phyloP scores from a whole-genome alignment of 2,888 invertebrate genomes.

The Miltochrista miniata region DNA sequence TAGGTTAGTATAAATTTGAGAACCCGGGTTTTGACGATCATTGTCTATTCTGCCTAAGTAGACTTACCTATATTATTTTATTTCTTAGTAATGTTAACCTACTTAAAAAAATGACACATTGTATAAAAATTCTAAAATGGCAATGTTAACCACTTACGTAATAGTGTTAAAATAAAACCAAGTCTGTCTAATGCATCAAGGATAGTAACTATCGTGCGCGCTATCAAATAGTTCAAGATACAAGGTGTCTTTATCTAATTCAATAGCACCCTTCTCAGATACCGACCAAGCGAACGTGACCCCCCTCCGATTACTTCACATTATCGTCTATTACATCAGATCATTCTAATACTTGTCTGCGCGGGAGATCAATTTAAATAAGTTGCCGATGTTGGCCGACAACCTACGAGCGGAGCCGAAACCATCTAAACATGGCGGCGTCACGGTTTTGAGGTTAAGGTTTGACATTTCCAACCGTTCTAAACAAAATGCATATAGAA shows the following conservation, averaged over 20 bases:
- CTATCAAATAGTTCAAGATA: constrained; percentile 62
- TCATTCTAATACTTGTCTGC: constrained; percentile 18
- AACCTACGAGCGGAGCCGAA: constrained; percentile 61
- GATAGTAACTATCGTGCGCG: constrained; percentile 44
- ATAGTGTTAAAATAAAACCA: constrained; percentile 27
- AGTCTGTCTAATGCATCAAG: constrained; percentile 42
- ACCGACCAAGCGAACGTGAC: constrained; percentile 48
- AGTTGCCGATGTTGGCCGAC: constrained; percentile 51
- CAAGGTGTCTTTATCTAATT: constrained; percentile 69
- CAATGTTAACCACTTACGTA: constrained; percentile 11
- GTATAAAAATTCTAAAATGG: no score
- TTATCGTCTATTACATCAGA: constrained; percentile 23
- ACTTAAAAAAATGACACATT: no score
- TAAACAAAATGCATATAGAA: constrained; percentile 48
- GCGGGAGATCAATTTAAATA: constrained; percentile 48
- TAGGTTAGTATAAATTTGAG: no score
- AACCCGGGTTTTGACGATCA: no score
- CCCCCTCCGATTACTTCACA: constrained; percentile 32
- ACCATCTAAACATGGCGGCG: constrained; percentile 70
- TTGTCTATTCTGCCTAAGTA: no score
- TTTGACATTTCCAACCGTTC: constrained; percentile 78
- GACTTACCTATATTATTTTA: no score
- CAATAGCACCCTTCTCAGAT: constrained; percentile 59
- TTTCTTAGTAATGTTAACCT: background rate
- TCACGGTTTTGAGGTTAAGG: constrained; percentile 83